These are phyloP conservation scores for Alouatta palliata DNA, from an alignment of 2,113 vertebrate genomes.

Conservation along the genomic window DNA sequence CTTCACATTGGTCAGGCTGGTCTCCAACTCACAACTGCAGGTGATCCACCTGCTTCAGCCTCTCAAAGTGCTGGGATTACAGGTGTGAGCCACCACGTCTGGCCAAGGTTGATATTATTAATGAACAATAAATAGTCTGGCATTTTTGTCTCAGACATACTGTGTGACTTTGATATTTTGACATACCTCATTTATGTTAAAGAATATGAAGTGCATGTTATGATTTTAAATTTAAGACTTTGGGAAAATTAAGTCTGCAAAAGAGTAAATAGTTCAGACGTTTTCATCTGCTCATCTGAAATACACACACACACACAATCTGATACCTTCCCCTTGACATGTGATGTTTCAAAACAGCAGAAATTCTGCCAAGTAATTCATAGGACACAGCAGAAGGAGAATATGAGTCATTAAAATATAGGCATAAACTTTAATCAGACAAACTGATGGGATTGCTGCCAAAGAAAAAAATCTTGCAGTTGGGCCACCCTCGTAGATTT, in stretches of 20 bases:
- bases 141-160: neutral
- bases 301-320: neutral
- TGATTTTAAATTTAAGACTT: neutral
- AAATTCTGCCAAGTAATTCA: constrained; percentile 41
- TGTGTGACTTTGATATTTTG: neutral
- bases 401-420: constrained; percentile 47
- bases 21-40: no score
- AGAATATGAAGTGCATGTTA: neutral
- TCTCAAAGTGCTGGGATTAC: no score
- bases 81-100: no score
- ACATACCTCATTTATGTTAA: neutral
- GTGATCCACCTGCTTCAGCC: no score
- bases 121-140: neutral
- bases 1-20: no score
- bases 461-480: neutral
- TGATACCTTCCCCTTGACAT: neutral
- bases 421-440: constrained; percentile 28
- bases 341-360: neutral
- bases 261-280: neutral
- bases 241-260: neutral
- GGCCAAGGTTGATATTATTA: neutral
- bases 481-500: constrained; percentile 48
- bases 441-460: constrained; percentile 51
- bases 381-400: neutral
- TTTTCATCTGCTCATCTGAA: neutral